Conservation (phyloP, 1,140 invertebrate genomes). For the Drosophila ficusphila region DNA sequence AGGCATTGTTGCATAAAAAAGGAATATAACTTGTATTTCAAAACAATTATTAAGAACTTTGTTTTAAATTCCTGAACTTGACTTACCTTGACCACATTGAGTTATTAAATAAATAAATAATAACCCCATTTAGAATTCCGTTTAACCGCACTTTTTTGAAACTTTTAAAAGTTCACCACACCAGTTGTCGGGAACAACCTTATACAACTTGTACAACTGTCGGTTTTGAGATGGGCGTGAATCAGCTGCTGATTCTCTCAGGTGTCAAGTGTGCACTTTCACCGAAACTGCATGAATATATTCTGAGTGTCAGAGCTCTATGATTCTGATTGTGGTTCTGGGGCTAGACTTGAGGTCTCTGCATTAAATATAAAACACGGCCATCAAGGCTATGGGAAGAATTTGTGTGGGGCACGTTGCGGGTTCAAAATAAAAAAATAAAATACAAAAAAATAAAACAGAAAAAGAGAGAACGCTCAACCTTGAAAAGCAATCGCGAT, state of each 20-base stretch:
- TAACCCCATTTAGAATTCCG: background rate
- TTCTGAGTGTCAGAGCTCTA: conserved; percentile 20
- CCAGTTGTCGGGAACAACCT: background rate
- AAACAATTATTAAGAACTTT: background rate
- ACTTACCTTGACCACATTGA: background rate
- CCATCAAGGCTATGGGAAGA: conserved; percentile 47
- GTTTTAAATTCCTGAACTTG: background rate
- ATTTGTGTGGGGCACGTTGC: conserved; percentile 26
- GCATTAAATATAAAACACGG: conserved; percentile 19
- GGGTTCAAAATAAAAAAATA: too few species aligned
- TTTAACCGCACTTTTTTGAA: background rate
- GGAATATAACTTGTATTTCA: too few species aligned
- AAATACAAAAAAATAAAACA: too few species aligned
- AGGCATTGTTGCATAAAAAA: too few species aligned
- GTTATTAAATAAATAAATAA: background rate
- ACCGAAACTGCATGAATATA: conserved; percentile 65
- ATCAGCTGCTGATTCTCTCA: conserved; percentile 59
- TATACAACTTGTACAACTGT: conserved; percentile 11
- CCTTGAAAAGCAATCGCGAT: conserved; percentile 50
- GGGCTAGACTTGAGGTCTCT: conserved; percentile 4
- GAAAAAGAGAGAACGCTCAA: conserved; percentile 33
- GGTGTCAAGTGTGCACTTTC: conserved; percentile 65
- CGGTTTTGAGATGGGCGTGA: background rate
- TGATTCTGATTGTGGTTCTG: conserved; percentile 1
- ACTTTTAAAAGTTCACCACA: too few species aligned